Evolutionary conservation across 2,113 vertebrate species (phyloP).

Genomic region (Pluvianellus socialis): DNA sequence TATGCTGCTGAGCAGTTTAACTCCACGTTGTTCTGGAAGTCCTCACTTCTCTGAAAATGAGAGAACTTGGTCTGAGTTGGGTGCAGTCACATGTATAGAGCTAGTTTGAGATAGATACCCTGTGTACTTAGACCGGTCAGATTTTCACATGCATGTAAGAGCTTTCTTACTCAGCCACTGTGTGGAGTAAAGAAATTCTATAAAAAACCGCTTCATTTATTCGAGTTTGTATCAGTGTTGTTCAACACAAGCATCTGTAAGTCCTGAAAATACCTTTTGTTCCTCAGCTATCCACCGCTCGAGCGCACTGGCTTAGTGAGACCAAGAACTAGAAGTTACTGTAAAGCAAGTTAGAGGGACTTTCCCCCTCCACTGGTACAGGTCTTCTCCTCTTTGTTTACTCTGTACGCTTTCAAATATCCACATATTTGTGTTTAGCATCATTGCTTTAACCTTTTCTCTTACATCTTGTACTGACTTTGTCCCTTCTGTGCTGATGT

Average conservation of each 20-base stretch:
- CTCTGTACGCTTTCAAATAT: neutral
- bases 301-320: neutral
- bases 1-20: neutral
- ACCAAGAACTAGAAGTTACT: neutral
- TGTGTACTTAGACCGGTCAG: neutral
- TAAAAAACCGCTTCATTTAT: neutral
- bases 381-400: neutral
- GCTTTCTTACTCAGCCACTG: neutral
- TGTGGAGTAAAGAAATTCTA: neutral
- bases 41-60: neutral
- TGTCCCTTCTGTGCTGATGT: neutral
- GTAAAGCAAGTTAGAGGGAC: neutral
- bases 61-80: neutral
- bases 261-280: neutral
- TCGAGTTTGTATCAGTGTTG: neutral
- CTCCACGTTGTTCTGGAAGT: neutral
- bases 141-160: neutral
- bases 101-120: neutral
- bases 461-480: neutral
- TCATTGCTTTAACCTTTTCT: neutral
- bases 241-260: neutral
- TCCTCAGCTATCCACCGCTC: neutral
- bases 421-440: neutral
- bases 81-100: fast-evolving
- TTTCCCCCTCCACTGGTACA: neutral